Evolutionary conservation across 2,797 vertebrate genomes (phyloP).

Genomic region (Antrozous pallidus): DNA sequence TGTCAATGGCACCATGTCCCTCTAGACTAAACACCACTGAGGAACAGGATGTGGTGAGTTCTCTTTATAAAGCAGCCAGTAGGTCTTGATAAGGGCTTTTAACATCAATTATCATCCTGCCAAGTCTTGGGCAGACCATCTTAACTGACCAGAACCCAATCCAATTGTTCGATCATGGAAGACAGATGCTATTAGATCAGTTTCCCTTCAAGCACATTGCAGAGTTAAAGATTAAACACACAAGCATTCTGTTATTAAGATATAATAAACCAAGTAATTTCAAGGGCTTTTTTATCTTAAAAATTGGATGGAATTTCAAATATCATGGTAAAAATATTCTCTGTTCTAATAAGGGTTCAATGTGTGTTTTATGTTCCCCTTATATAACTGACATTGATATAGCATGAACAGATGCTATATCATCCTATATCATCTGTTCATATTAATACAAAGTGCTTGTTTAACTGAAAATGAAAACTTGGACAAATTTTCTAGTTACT

Average conservation of each 20-base stretch:
- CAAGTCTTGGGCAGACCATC: conserved; percentile 65
- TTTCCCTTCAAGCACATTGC: conserved; percentile 68
- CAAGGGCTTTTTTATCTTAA: conserved; percentile 42
- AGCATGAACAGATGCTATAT: neutral
- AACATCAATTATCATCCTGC: conserved; percentile 68
- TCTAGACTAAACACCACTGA: conserved; percentile 27
- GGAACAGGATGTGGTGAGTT: conserved; percentile 23
- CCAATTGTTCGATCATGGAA: conserved; percentile 73
- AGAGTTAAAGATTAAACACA: conserved; percentile 62
- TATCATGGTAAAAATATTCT: conserved; percentile 43
- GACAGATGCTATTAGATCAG: conserved; percentile 63
- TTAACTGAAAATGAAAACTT: neutral
- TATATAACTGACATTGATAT: neutral
- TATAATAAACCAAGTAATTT: conserved; percentile 21
- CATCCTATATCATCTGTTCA: too few relatives aligned
- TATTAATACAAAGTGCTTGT: neutral
- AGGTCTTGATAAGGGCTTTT: conserved; percentile 65
- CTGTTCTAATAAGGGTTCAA: neutral
- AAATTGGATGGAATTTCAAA: conserved; percentile 9
- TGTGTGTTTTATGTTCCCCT: neutral
- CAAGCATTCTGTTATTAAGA: conserved; percentile 46
- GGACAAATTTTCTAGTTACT: neutral
- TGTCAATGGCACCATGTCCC: neutral
- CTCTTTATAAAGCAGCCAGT: conserved; percentile 57
- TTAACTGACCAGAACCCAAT: conserved; percentile 77